Base-by-base conservation (phyloP, 2,888 invertebrate genomes). In the Synanthedon tipuliformis region DNA sequence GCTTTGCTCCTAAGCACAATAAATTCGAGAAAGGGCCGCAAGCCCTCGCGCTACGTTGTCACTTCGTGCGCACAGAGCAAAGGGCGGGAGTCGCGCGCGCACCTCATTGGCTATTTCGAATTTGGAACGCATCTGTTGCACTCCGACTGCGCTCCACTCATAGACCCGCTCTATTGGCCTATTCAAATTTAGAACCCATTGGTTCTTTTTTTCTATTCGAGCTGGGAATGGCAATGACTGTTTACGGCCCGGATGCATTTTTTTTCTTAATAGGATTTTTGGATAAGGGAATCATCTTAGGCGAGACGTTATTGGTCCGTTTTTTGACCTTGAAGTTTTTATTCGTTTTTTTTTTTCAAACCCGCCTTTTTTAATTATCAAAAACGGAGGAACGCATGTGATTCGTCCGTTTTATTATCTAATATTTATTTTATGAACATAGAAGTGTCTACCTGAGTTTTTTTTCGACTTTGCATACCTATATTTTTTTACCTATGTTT, bases 161-260 rank as follows among this genome's bases (percentile, higher is more conserved):
- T 70, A 70, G 72, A 68, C 61, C 23, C 59, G 52, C 57, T 60
- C 68, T 65, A 71, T 72, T 71, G 70, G 69, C 60, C 71, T 72
- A 72, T 71, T 58, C 61, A 52, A 61, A 61, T 60, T 61, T 61
- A 55, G 57, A 61, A 61, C 61, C 58, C 56, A 57, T 56, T 62
- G 59, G 60, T 48, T 51, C 27, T 56, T 54, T 54, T 56, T 52
- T 54, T 51, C 15, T 45, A 15, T n/a, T 45, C 11, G 45, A n/a
- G n/a, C 45, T n/a, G 13, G n/a, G 13, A 45, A 49, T 49, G 18
- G 15, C 50, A 45, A 10, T 53, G 41, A 48, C 41, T 34, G 27
- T 18, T 49, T 15, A 15, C 16, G 13, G 52, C 27, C 15, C n/a
- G 13, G 13, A 10, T 27, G 23, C 23, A 48, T 52, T 51, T 51